Base-by-base conservation (phyloP, 2,113 vertebrate species). In the Condylura cristata region DNA sequence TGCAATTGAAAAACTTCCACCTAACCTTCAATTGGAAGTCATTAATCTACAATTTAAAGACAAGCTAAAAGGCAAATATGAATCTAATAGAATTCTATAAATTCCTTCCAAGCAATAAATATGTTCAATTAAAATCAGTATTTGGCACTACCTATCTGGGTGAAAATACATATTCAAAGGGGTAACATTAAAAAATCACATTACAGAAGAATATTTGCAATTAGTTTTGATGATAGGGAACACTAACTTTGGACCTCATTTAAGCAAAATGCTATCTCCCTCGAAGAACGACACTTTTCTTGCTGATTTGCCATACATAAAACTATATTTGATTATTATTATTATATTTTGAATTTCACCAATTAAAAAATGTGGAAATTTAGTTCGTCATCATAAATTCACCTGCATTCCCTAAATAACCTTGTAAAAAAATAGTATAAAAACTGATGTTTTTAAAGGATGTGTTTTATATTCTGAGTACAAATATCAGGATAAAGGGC, bases 11-110 rank as follows among this genome's bases (percentile, higher is more conserved):
- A 32, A 84, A 24, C 8, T 80, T 71, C 30, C 34, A 56, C 56
- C 37, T 74, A 24, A 51, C 34, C 28, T 95, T 90, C 65, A 48
- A 32, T 28, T 79, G 71, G 37, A 94, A 91, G 37, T 83, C 89
- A 91, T 34, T 86, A 74, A 75, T 84, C 66, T 92, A 30, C 66
- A 94, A 60, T 80, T 87, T 83, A 58, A 93, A 80, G 28, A 70
- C 8, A 18, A 85, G 32, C 46, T 92, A 74, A 71, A 83, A 86
- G 65, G 39, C 51, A 81, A 63, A 87, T 76, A 80, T 80, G 63
- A 83, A 68, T 81, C 58, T 66, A 28, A 26, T 46, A 46, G 26
- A 71, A 85, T 82, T 83, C 58, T 70, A 32, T 75, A 61, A 91
- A 86, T 65, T 80, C 12, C 34, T 89, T 79, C 24, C 8, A 86